Conservation (phyloP, 2,888 invertebrate species). For the Eristalis tenax region DNA sequence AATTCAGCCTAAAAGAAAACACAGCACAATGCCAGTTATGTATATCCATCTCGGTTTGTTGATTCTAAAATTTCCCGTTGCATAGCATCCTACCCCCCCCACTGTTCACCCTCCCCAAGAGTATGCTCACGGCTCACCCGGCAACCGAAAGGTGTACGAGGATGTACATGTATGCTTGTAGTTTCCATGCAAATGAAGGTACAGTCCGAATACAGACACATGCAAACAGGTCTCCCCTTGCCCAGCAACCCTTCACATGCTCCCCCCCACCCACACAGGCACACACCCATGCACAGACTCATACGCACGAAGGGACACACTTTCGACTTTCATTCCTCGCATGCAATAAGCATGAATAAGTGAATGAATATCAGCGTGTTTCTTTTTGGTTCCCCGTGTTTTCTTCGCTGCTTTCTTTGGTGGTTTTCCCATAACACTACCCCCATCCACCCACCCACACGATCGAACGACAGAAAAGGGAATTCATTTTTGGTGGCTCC, state of each 20-base stretch:
- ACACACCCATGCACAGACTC: background rate
- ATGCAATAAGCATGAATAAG: slow-evolving; percentile 65
- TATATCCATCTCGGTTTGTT: background rate
- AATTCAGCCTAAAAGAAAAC: background rate
- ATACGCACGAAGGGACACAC: slow-evolving; percentile 45
- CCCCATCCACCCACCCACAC: background rate
- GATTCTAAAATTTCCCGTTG: background rate
- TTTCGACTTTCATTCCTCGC: slow-evolving; percentile 41
- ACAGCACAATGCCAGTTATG: background rate
- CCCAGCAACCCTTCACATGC: background rate
- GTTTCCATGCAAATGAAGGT: slow-evolving; percentile 54
- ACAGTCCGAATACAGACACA: slow-evolving; percentile 13
- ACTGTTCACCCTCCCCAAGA: background rate
- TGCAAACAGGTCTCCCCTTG: slow-evolving; percentile 10
- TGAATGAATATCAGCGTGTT: slow-evolving; percentile 53
- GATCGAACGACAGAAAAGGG: background rate
- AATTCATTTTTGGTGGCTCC: slow-evolving; percentile 18
- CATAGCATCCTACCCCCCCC: background rate
- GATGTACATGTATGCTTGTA: background rate
- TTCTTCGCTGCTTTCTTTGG: background rate
- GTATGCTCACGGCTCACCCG: slow-evolving; percentile 7
- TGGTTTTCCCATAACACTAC: slow-evolving; percentile 12
- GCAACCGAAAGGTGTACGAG: slow-evolving; percentile 12
- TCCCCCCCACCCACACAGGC: background rate
- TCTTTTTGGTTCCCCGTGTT: background rate